These are phyloP conservation scores for Harpagoxenus sublaevis DNA, from an alignment of 2,888 invertebrate species.

Conservation along the genomic window DNA sequence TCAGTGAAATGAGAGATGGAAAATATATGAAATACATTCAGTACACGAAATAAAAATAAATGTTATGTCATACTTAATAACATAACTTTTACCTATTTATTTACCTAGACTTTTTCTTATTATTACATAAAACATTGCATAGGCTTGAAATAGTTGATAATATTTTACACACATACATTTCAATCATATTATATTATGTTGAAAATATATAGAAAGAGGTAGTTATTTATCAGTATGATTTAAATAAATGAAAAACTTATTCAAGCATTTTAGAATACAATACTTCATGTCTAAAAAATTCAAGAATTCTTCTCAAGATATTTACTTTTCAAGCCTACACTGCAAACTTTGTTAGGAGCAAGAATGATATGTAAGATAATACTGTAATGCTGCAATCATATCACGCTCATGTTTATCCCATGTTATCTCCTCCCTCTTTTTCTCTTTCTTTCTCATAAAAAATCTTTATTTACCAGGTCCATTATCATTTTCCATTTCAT, in stretches of 20 bases:
- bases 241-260: constrained; percentile 5
- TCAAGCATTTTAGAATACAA: background rate
- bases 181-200: background rate
- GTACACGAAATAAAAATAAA: background rate
- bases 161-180: background rate
- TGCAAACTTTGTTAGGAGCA: constrained; percentile 28
- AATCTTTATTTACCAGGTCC: constrained; percentile 29
- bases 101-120: background rate
- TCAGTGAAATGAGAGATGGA: background rate
- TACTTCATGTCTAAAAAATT: background rate
- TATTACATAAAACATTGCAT: constrained; percentile 5
- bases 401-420: background rate
- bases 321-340: constrained; percentile 41
- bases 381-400: constrained; percentile 29
- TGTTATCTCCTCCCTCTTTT: constrained; percentile 12
- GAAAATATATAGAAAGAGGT: constrained; percentile 30
- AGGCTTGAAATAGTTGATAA: constrained; percentile 14
- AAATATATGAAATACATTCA: background rate
- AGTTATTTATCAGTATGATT: background rate
- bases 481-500: constrained; percentile 63
- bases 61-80: background rate
- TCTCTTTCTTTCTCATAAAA: constrained; percentile 9
- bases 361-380: constrained; percentile 59
- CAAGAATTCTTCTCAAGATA: constrained; percentile 28
- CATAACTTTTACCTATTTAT: background rate